Conservation (phyloP, 2,888 invertebrate species). For the Falcaria lacertinaria region DNA sequence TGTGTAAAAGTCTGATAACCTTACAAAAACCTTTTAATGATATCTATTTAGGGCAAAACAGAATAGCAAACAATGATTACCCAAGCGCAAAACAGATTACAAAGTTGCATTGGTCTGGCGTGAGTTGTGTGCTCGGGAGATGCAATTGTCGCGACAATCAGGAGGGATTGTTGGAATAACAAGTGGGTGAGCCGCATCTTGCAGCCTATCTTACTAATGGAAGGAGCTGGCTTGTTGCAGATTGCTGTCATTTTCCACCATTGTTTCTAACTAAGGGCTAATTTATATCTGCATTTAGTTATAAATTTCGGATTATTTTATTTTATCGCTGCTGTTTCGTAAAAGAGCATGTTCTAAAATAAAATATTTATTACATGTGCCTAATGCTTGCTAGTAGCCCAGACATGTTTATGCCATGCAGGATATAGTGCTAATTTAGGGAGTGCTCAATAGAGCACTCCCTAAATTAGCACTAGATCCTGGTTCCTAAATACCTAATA, state of each 20-base stretch:
- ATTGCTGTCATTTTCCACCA: conserved; percentile 10
- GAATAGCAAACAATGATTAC: neutral
- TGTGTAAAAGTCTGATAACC: no score
- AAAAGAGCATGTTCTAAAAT: no score
- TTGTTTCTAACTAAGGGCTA: conserved; percentile 30
- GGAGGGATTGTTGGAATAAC: conserved; percentile 9
- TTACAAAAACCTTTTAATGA: conserved; percentile 16
- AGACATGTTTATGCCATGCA: no score
- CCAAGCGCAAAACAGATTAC: neutral
- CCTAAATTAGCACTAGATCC: no score
- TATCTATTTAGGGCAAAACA: neutral
- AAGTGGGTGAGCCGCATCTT: conserved; percentile 28
- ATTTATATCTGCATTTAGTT: no score
- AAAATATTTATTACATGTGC: no score
- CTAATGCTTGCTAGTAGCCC: no score
- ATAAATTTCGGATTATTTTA: no score
- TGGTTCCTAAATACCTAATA: no score
- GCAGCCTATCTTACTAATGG: neutral
- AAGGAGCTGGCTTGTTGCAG: neutral
- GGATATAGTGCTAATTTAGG: no score
- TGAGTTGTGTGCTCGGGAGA: neutral
- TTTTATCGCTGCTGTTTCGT: no score
- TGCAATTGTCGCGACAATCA: neutral
- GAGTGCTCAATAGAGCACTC: no score
- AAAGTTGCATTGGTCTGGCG: neutral